phyloP scores from a whole-genome alignment of 2,888 invertebrate species.

The Troilus luridus region DNA sequence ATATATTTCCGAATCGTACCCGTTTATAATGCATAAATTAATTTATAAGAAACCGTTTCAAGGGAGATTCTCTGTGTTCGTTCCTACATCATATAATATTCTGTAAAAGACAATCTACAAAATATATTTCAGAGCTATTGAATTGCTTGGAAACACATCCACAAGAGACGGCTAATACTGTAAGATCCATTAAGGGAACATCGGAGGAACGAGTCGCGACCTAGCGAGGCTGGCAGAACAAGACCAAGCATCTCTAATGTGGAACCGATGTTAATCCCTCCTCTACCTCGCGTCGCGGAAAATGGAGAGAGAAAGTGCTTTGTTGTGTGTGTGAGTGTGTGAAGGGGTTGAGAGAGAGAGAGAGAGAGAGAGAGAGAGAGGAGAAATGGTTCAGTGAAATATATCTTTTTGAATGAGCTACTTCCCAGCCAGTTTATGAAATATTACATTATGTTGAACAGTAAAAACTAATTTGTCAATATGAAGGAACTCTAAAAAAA shows the following conservation, averaged over 20 bases:
- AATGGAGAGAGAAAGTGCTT: constrained; percentile 10
- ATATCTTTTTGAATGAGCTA: not conserved
- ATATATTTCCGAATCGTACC: not conserved
- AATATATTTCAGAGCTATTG: not conserved
- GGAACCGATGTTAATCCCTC: not conserved
- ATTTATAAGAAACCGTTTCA: not conserved
- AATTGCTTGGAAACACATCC: not conserved
- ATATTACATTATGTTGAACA: not conserved
- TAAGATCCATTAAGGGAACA: constrained; percentile 35
- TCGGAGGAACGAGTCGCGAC: constrained; percentile 24
- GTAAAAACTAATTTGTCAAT: not conserved
- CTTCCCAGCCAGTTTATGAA: not conserved
- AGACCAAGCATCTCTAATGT: constrained; percentile 22
- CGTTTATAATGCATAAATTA: not conserved
- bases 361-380: too few relatives aligned
- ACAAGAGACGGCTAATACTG: not conserved
- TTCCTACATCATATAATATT: not conserved
- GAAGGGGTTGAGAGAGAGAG: too few relatives aligned
- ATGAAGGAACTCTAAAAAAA: not conserved
- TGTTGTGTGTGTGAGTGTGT: too few relatives aligned
- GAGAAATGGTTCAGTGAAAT: not conserved
- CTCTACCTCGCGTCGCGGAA: not conserved
- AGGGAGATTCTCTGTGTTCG: not conserved
- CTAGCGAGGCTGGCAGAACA: not conserved
- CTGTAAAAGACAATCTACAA: not conserved